Conservation (phyloP, 2,797 vertebrate species). For the Melanotaenia parkinsoni region DNA sequence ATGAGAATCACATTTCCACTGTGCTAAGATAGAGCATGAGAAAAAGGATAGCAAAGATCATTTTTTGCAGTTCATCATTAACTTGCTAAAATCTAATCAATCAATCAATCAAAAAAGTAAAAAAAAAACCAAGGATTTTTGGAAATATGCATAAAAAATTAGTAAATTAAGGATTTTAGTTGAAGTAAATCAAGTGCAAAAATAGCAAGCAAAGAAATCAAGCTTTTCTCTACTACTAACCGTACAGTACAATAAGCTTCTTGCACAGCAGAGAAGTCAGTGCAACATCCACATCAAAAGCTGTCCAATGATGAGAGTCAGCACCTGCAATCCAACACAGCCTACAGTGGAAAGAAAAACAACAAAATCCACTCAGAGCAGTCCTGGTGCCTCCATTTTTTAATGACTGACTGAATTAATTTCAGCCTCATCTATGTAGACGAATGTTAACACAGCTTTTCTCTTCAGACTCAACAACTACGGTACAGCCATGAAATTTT, state of each 20-base stretch:
- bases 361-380: neutral
- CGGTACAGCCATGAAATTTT: neutral
- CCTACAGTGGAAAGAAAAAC: neutral
- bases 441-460: too few species aligned
- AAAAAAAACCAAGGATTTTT: too few species aligned
- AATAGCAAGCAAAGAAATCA: neutral
- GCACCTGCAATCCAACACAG: neutral
- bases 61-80: too few species aligned
- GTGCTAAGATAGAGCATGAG: too few species aligned
- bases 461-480: neutral
- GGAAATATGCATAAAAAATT: too few species aligned
- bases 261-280: neutral
- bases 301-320: neutral
- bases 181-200: neutral
- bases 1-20: too few species aligned
- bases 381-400: neutral
- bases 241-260: neutral
- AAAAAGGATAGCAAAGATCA: too few species aligned
- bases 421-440: too few species aligned
- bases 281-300: neutral
- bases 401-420: neutral
- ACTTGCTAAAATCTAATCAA: too few species aligned
- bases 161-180: too few species aligned
- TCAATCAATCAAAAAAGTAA: too few species aligned
- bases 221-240: neutral